These are phyloP conservation scores for Silurus meridionalis DNA, from an alignment of 2,113 vertebrate species.

Conservation along the genomic window DNA sequence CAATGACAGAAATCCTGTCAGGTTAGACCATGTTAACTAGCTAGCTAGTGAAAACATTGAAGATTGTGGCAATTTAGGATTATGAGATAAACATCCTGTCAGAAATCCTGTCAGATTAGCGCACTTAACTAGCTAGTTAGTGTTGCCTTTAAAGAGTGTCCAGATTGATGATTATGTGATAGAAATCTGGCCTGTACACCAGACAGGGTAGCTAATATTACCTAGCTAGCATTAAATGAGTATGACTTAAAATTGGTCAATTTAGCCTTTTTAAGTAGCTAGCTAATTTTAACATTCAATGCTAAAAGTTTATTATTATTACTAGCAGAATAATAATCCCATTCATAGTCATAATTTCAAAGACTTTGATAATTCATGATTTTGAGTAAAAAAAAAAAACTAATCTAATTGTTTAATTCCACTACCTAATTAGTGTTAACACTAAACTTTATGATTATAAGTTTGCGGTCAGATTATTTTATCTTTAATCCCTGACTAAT, in stretches of 20 bases:
- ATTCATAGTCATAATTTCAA: no score
- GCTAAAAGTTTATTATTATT: neutral
- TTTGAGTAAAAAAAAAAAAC: no score
- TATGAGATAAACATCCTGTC: neutral
- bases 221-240: neutral
- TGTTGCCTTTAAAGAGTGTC: neutral
- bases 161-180: neutral
- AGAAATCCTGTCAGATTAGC: neutral
- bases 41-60: no score
- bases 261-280: neutral
- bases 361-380: no score
- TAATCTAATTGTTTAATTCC: no score
- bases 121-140: no score
- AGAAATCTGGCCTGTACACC: neutral
- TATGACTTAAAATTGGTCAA: neutral
- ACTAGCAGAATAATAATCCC: neutral
- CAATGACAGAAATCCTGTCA: no score
- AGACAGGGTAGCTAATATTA: neutral
- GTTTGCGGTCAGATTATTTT: neutral
- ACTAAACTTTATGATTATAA: neutral
- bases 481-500: neutral
- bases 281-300: neutral
- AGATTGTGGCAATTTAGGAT: no score
- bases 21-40: no score
- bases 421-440: neutral